Evolutionary conservation across 2,797 vertebrate species (phyloP).

Genomic region (Aldrovandia affinis): DNA sequence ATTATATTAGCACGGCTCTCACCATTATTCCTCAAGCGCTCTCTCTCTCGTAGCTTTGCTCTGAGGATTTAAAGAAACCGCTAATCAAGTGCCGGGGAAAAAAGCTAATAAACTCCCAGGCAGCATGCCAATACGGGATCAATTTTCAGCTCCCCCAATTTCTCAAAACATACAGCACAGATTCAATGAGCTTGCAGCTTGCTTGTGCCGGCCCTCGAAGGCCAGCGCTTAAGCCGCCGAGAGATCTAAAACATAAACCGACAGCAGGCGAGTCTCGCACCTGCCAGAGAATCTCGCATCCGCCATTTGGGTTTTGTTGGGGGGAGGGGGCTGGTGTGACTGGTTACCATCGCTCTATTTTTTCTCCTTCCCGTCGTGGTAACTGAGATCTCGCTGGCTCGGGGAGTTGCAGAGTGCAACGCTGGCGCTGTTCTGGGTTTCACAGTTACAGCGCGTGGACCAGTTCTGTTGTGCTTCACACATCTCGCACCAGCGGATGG

Average conservation of each 20-base stretch:
- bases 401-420: background rate
- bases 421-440: background rate
- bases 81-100: background rate
- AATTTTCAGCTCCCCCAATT: background rate
- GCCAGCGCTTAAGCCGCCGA: background rate
- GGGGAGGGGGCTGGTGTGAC: background rate
- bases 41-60: background rate
- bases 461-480: conserved; percentile 14
- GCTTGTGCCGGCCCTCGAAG: background rate
- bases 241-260: background rate
- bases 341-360: background rate
- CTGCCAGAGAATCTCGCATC: background rate
- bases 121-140: background rate
- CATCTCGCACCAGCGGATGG: background rate
- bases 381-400: background rate
- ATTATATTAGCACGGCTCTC: background rate
- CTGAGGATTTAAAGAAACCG: background rate
- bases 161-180: background rate
- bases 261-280: background rate
- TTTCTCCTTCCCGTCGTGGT: background rate
- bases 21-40: background rate
- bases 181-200: background rate
- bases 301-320: background rate
- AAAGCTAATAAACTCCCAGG: background rate
- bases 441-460: conserved; percentile 26